phyloP scores from a whole-genome alignment of 2,797 vertebrate species.

The Sebastes minor region DNA sequence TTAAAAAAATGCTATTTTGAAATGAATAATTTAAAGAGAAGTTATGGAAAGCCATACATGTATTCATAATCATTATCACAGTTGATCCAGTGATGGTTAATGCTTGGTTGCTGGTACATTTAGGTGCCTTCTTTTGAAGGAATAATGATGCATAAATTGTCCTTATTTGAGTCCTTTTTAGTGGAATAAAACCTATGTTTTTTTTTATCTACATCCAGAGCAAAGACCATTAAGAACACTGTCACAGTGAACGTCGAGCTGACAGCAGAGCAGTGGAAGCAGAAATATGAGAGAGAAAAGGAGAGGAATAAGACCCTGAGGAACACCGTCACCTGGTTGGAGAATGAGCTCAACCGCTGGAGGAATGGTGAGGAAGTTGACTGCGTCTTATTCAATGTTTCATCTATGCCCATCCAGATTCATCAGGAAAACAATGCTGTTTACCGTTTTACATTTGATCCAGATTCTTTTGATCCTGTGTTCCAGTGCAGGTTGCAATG shows the following conservation, averaged over 20 bases:
- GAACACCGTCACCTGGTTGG: conserved; percentile 94
- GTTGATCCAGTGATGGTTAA: neutral
- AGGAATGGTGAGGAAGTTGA: conserved; percentile 86
- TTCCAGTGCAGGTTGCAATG: neutral
- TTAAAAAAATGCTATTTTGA: neutral
- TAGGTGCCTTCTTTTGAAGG: neutral
- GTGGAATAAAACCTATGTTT: neutral
- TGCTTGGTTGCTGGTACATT: neutral
- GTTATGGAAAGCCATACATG: neutral
- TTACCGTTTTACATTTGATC: neutral
- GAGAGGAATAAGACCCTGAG: conserved; percentile 93
- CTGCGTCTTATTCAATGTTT: neutral
- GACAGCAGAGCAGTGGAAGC: conserved; percentile 98
- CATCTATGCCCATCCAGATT: neutral
- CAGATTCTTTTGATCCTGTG: neutral
- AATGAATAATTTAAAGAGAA: neutral
- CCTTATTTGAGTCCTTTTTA: neutral
- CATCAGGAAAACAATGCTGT: neutral
- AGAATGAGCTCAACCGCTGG: conserved; percentile 97
- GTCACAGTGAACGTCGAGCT: conserved; percentile 96
- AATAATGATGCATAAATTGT: neutral
- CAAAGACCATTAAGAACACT: conserved; percentile 99
- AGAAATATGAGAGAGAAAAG: conserved; percentile 96
- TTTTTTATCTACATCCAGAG: conserved; percentile 77
- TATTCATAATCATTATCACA: neutral